Base-by-base conservation (phyloP, 1,140 invertebrate species). In the Apis florea region DNA sequence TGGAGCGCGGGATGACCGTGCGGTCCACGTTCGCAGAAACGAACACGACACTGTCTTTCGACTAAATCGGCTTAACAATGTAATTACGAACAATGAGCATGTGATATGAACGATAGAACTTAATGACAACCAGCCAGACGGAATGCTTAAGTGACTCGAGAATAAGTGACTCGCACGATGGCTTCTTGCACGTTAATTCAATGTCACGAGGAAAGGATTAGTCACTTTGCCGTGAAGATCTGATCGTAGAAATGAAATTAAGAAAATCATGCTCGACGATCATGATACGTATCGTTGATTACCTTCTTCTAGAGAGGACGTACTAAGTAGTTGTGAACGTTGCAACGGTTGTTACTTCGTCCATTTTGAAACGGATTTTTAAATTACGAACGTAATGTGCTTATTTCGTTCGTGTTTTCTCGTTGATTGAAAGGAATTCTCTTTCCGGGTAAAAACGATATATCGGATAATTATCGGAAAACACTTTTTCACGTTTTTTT, bases 41-140 rank as follows among this genome's bases (percentile, higher is more conserved):
- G 17, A 63, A 59, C 66, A 17, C 24, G 53, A 69, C 63, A 53
- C 68, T 83, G 61, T 40, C 71, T 87, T 79, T 79, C 72, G 73
- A 83, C 72, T 73, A 67, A 54, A 71, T 68, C 61, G 56, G 21
- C 53, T 73, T 86, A 72, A 80, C 84, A 79, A 79, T 86, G 80
- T 87, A 87, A 87, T 87, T 86, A 86, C 74, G n/a, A 74, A 61
- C 69, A 63, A 53, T 63, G 83, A 64, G 58, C 79, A 77, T 79
- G 31, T 58, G 76, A 82, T 79, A 67, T 56, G 66, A 83, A 75
- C 72, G 85, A 68, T 67, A 47, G 71, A 85, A 75, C 56, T 79
- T 83, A 87, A 77, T 69, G 72, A 64, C 68, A 67, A 51, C 26
- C 63, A 70, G 17, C 56, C n/a, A 66, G 56, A 71, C 77, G 78